These are phyloP conservation scores for Minunthozetes semirufus DNA, from an alignment of 2,888 invertebrate species.

Conservation along the genomic window DNA sequence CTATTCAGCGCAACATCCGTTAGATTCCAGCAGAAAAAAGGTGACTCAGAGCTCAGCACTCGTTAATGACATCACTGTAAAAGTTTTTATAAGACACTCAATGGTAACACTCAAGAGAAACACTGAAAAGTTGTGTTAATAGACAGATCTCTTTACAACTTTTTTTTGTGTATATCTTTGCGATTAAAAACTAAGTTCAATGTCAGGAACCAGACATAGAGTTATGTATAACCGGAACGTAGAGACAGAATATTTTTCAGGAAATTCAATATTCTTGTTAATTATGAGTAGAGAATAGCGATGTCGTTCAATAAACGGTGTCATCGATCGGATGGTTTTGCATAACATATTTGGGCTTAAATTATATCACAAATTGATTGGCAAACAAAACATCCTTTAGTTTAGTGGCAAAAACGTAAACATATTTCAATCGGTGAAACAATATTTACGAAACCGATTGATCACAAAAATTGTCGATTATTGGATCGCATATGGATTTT, in stretches of 20 bases:
- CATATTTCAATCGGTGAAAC: background rate
- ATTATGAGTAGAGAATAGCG: background rate
- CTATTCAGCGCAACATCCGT: background rate
- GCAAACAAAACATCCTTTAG: too few relatives aligned
- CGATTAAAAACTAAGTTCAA: background rate
- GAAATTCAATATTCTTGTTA: slow-evolving; percentile 19
- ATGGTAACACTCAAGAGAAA: background rate
- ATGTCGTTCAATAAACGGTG: background rate
- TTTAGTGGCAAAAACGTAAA: background rate
- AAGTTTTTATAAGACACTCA: background rate
- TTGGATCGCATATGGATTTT: slow-evolving; percentile 1
- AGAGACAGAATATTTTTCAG: background rate
- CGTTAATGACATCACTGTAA: background rate
- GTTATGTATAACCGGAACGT: background rate
- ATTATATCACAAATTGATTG: background rate
- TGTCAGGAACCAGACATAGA: background rate
- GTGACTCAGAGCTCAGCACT: background rate
- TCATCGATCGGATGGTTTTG: background rate
- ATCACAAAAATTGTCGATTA: background rate
- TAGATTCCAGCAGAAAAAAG: background rate
- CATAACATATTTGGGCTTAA: background rate
- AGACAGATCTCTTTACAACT: background rate
- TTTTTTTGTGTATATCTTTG: background rate
- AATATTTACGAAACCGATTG: background rate
- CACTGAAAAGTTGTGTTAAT: background rate